These are phyloP conservation scores for Anisognathus igniventris DNA, from an alignment of 2,797 vertebrate species.

Conservation along the genomic window DNA sequence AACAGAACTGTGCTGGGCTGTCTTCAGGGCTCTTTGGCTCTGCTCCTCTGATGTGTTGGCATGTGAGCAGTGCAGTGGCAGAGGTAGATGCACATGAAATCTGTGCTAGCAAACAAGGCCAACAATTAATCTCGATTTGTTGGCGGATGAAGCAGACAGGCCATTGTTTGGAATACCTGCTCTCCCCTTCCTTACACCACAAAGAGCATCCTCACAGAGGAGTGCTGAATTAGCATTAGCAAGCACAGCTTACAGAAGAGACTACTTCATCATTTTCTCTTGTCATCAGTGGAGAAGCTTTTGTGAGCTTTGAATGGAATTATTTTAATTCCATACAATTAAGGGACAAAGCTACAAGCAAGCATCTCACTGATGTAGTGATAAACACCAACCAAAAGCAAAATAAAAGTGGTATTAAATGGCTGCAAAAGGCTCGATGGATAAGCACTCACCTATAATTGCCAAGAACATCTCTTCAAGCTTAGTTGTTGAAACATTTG, in stretches of 20 bases:
- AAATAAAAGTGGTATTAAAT: not conserved
- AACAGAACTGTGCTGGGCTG: not conserved
- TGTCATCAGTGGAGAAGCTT: not conserved
- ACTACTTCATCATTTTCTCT: not conserved
- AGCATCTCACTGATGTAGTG: not conserved
- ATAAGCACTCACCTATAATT: not conserved
- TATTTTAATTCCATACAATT: not conserved
- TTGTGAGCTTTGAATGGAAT: not conserved
- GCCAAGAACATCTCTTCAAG: not conserved
- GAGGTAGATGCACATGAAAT: not conserved
- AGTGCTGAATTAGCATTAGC: not conserved
- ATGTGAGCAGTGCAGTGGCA: not conserved
- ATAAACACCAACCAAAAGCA: not conserved
- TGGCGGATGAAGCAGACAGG: not conserved
- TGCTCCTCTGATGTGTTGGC: not conserved
- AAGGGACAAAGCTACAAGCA: not conserved
- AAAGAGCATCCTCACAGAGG: not conserved
- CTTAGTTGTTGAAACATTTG: not conserved
- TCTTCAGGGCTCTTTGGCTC: not conserved
- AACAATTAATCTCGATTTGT: not conserved
- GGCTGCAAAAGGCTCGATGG: not conserved
- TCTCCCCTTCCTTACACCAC: not conserved
- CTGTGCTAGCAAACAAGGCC: not conserved
- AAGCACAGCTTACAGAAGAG: not conserved
- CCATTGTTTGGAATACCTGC: not conserved